Base-by-base conservation (phyloP, 2,113 vertebrate species). In the Calyptomena viridis region DNA sequence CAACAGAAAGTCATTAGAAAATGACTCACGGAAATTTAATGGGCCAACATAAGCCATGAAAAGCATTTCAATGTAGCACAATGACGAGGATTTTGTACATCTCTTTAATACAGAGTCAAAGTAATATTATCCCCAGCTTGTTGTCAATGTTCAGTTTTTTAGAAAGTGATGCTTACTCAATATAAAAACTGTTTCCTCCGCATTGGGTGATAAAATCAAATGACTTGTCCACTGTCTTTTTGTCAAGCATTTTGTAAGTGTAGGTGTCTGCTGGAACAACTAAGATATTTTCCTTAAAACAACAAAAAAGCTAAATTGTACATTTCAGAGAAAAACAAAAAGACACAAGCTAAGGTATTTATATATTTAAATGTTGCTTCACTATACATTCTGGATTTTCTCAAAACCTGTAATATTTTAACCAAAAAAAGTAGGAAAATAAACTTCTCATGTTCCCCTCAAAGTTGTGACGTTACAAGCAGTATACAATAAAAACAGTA, bases 161-260 rank as follows among this genome's bases (percentile, higher is more conserved):
- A 68, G 14, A 89, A 89, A 89, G 66, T 0, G 28, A 89, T 87
- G 98, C 99, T 95, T 98, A 99, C 99, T 99, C 97, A 77, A 98
- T 98, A 94, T 98, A 97, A 97, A 99, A 99, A 72, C 98, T 98
- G 91, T 98, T 98, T 96, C 97, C 96, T 97, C 99, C 98, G 95
- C 99, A 99, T 7, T 96, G 98, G 94, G 89, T 98, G 91, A 98
- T 97, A 94, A 99, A 99, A 97, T 99, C 98, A 46, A 93, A 86
- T 77, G 99, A 99, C 92, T 98, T 98, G 96, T 99, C 98, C 98
- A 98, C 91, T 35, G 97, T 97, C 40, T 98, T 98, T 93, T 97
- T 98, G 93, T 97, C 98, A 93, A 99, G 97, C 85, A 98, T 97
- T 85, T 98, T 98, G 62, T 98, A 98, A 63, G 93, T 97, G 77